Evolutionary conservation across 1,140 invertebrate species (phyloP).

Genomic region (Bombyx mori): ASM3026992v2 NC_085111.1:2345501-2346000

Average conservation of each 20-base stretch:
- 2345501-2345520: conserved; percentile 46
- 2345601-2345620: conserved; percentile 58
- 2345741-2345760: conserved; percentile 59
- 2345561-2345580: conserved; percentile 36
- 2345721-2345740: conserved; percentile 61
- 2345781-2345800: conserved; percentile 37
- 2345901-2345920: conserved; percentile 39
- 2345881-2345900: conserved; percentile 42
- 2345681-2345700: conserved; percentile 43
- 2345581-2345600: conserved; percentile 33
- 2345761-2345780: conserved; percentile 57
- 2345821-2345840: conserved; percentile 51
- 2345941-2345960: conserved; percentile 60
- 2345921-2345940: conserved; percentile 43
- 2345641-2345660: conserved; percentile 71
- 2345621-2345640: conserved; percentile 65
- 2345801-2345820: conserved; percentile 26
- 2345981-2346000: conserved; percentile 65
- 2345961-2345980: conserved; percentile 64
- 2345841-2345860: conserved; percentile 44
- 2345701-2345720: conserved; percentile 67
- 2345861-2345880: conserved; percentile 35
- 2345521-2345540: conserved; percentile 23
- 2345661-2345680: conserved; percentile 59
- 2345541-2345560: conserved; percentile 49